These are phyloP conservation scores for Pelecanus crispus DNA, from an alignment of 2,113 vertebrate genomes.

Conservation along the genomic window DNA sequence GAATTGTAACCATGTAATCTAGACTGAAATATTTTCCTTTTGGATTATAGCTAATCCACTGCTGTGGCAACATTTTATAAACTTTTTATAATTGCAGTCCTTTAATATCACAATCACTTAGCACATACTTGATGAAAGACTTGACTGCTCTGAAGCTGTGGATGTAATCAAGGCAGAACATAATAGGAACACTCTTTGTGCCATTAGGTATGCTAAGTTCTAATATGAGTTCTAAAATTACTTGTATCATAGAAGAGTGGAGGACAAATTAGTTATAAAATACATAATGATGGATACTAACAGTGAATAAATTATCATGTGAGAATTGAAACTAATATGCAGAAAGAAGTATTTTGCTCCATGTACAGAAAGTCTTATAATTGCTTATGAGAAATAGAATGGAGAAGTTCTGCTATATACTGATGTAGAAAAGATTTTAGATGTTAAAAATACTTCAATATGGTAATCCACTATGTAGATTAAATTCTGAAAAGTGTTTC, in stretches of 20 bases:
- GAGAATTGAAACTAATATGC: neutral
- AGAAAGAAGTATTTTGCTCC: neutral
- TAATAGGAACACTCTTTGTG: neutral
- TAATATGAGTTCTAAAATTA: neutral
- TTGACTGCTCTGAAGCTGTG: neutral
- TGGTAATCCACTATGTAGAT: neutral
- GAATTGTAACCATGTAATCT: neutral
- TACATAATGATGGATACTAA: neutral
- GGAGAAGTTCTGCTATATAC: neutral
- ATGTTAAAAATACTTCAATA: neutral
- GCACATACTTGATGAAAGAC: neutral
- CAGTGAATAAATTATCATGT: neutral
- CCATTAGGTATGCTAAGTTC: neutral
- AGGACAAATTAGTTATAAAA: neutral
- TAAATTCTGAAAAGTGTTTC: neutral
- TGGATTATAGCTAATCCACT: neutral
- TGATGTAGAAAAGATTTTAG: neutral
- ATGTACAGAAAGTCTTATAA: neutral
- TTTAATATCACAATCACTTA: neutral
- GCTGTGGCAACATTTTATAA: neutral
- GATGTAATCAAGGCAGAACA: neutral
- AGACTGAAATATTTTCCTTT: neutral
- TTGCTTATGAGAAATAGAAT: neutral
- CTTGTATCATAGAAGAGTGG: rapidly evolving
- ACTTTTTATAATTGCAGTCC: neutral